A percentile compares a stretch with the other conserved stretches of the same genome.
Conservation (phyloP, 2,888 invertebrate genomes). For the Epirrhoe alternata region DNA sequence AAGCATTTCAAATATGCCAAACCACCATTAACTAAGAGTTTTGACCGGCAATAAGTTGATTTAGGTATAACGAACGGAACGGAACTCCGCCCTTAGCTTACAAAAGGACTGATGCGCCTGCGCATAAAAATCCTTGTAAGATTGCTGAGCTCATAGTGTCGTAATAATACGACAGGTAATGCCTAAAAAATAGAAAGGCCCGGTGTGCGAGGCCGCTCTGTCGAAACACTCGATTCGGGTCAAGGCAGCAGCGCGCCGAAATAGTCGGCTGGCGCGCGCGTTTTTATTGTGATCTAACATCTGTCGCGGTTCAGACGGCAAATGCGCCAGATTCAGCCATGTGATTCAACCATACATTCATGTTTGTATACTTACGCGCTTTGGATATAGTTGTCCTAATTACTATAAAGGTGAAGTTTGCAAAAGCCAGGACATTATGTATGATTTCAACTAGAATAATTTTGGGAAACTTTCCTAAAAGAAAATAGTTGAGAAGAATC, state of each 20-base stretch:
- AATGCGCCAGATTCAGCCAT: slow-evolving; percentile 53
- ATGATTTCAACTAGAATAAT: background rate
- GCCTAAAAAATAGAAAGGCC: slow-evolving; percentile 86
- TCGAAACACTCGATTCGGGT: slow-evolving; percentile 83
- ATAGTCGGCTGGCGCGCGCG: slow-evolving; percentile 81
- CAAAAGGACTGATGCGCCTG: slow-evolving; percentile 60
- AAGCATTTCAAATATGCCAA: background rate
- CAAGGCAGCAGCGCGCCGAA: slow-evolving; percentile 84
- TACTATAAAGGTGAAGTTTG: background rate
- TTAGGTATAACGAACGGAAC: slow-evolving; percentile 27
- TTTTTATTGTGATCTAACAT: slow-evolving; percentile 85
- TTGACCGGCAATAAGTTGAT: slow-evolving; percentile 20
- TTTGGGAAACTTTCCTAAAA: background rate
- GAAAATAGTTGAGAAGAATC: background rate
- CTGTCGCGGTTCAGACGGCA: slow-evolving; percentile 67
- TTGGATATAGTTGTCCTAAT: background rate
- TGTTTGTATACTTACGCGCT: background rate
- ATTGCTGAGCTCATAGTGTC: slow-evolving; percentile 78
- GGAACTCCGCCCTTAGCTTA: slow-evolving; percentile 54
- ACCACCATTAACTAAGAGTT: background rate
- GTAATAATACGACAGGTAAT: slow-evolving; percentile 85
- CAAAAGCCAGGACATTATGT: background rate
- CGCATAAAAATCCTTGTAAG: slow-evolving; percentile 74
- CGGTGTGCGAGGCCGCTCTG: slow-evolving; percentile 84
- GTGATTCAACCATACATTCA: slow-evolving; percentile 28